Evolutionary conservation across 2,888 invertebrate species (phyloP), one percentile per base, ranked within the genome.

Genomic region (Celastrina argiolus): DNA sequence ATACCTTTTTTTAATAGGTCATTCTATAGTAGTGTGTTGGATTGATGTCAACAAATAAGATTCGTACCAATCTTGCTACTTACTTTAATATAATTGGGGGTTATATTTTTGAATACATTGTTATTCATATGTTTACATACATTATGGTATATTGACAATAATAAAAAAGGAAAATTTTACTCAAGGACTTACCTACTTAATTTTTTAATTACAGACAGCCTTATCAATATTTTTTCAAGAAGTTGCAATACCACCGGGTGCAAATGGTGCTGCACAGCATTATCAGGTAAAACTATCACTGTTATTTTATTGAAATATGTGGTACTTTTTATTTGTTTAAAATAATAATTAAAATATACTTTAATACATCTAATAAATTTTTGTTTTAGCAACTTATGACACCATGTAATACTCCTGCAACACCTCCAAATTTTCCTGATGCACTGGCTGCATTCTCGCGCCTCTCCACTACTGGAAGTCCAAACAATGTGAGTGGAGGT

Each of bases 141-240:
- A 6, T 31, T 31, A n/a, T 3, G 7, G 6, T 31, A 31, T 4
- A 31, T 6, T 31, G 31, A 7, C 31, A 31, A 31, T 42, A 2
- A 42, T 16, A 42, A 18, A 18, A 8, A 18, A 45, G 34, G 8
- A 45, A 18, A 18, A 45, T 18, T 10, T n/a, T 42, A 26, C n/a
- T 56, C 14, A 16, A 26, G 2, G 22, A 28, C 22, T 12, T 42
- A 59, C 16, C 7, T 39, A 4, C 18, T 14, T 58, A n/a, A 63
- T 58, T 63, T 72, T 74, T 66, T 74, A 68, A 78, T 93, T 94
- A 72, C 94, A 98, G 97, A 97, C 96, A 74, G 97, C 97, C 56
- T 91, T 98, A 76, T 97, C 97, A 92, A 96, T 97, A 93, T 98
- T 97, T 92, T 97, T 97, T 85, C 97, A 97, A 96, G 98, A 97